Evolutionary conservation across 2,888 invertebrate genomes (phyloP), one percentile per base, ranked within the genome.

Genomic region (Pyrochroa serraticornis): DNA sequence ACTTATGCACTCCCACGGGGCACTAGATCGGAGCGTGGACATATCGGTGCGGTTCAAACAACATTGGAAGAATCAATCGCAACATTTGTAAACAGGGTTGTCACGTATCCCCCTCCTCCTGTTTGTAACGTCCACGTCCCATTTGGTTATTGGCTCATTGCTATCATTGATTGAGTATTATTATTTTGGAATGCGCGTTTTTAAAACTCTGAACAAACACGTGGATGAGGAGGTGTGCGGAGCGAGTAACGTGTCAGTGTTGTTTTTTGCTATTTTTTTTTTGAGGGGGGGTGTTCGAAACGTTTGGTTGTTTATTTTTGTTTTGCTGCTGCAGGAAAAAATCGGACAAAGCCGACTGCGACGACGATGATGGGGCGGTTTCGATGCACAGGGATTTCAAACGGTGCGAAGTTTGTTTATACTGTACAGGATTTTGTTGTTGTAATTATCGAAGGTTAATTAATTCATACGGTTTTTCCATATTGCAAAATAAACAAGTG

Each of bases 111-210:
- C 74, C 75, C 71, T 67, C 65, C 73, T 71, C 73, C 73, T 71
- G 67, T 70, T 72, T 75, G 77, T 71, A 69, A 71, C 70, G 72
- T 70, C 71, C 75, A 76, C 75, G 77, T 77, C 74, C 78, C 79
- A 79, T 79, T 79, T 79, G 79, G 79, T 79, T 79, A 79, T 79
- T 79, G 79, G 79, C 79, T 79, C 79, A 79, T 78, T 78, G 78
- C 79, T 78, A 79, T 78, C 79, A 78, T 79, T 79, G 79, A 79
- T 79, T 79, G 79, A 79, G 79, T 79, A 79, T 79, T 79, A 79
- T 79, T 79, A 78, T 79, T 79, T 79, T 79, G 79, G 77, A 79
- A 78, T 79, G 79, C 79, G 79, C 79, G 79, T 79, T 79, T 79
- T 79, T 77, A 78, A 79, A 79, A 79, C 78, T 78, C 78, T 77